Evolutionary conservation across 2,113 vertebrate genomes (phyloP).

Genomic region (Prionailurus bengalensis): DNA sequence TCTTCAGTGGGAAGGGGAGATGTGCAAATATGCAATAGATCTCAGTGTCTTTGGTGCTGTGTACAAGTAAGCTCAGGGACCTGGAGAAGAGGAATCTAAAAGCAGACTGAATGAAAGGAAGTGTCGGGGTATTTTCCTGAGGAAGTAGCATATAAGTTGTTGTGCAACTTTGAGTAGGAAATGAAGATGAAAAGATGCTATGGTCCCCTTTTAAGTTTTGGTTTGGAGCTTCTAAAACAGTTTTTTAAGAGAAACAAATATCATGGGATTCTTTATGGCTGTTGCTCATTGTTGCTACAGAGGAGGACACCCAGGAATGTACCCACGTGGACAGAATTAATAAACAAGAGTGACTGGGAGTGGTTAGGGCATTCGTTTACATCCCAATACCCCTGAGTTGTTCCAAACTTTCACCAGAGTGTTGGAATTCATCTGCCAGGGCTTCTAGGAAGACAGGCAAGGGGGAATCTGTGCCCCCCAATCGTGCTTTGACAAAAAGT

Average conservation of each 20-base stretch:
- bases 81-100: neutral
- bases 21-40: accelerated
- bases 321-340: neutral
- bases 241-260: neutral
- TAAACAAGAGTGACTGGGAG: neutral
- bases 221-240: neutral
- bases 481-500: slow-evolving; percentile 62
- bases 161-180: neutral
- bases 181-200: neutral
- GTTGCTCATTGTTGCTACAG: neutral
- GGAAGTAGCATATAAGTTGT: neutral
- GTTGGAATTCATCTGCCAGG: neutral
- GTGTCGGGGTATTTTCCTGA: neutral
- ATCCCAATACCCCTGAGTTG: accelerated
- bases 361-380: neutral
- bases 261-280: neutral
- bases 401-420: neutral
- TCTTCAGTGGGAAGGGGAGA: neutral
- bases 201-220: neutral
- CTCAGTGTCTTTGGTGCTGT: too few species aligned
- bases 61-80: too few species aligned
- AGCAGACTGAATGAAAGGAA: neutral
- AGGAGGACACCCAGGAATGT: neutral
- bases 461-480: neutral
- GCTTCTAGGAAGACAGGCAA: neutral